Percentiles rank a stretch among this genome's conserved stretches.
phyloP scores from a whole-genome alignment of 2,888 invertebrate species.

The Theretra japonica region DNA sequence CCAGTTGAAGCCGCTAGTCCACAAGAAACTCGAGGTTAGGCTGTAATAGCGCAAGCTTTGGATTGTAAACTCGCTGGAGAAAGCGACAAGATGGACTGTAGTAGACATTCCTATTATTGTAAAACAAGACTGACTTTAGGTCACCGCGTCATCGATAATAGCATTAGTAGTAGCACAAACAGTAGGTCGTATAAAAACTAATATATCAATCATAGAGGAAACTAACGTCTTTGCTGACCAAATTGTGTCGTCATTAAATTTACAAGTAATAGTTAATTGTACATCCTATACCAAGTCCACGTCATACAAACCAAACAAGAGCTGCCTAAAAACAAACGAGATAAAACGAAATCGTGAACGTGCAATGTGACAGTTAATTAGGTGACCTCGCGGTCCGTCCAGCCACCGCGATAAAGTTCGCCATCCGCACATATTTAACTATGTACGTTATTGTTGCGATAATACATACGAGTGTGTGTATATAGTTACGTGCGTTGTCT shows the following conservation, averaged over 20 bases:
- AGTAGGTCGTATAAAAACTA: too few relatives aligned
- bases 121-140: too few relatives aligned
- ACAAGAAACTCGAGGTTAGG: too few relatives aligned
- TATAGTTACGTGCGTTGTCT: not conserved
- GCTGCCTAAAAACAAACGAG: conserved; percentile 1
- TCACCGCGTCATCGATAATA: too few relatives aligned
- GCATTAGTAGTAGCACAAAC: too few relatives aligned
- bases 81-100: too few relatives aligned
- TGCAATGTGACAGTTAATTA: conserved; percentile 49
- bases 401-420: conserved; percentile 40
- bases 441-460: conserved; percentile 15
- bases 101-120: too few relatives aligned
- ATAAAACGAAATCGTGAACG: not conserved
- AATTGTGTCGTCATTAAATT: too few relatives aligned
- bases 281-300: not conserved
- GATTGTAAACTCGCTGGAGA: too few relatives aligned
- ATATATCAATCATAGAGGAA: not conserved
- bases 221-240: not conserved
- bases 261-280: not conserved
- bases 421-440: conserved; percentile 34
- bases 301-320: too few relatives aligned
- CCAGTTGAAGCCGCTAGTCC: too few relatives aligned
- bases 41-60: too few relatives aligned
- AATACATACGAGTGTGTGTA: not conserved
- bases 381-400: conserved; percentile 44